A percentile compares a stretch with the other conserved stretches of the same genome.
Evolutionary conservation across 2,113 vertebrate species (phyloP).

Genomic region (Phodopus roborovskii): DNA sequence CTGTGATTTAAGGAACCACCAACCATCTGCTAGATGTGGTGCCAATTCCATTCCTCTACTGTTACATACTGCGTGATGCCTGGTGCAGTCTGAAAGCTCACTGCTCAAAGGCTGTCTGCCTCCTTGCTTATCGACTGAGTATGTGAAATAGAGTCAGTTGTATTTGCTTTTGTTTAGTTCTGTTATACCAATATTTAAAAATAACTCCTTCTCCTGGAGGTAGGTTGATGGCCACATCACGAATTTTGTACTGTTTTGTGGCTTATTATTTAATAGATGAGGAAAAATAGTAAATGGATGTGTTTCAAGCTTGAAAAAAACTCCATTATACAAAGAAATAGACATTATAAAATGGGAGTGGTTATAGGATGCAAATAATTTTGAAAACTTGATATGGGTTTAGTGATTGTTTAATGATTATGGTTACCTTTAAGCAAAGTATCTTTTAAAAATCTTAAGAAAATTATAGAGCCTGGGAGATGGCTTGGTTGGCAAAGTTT

Average conservation of each 20-base stretch:
- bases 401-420: not conserved
- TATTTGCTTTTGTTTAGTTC: not conserved
- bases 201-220: not conserved
- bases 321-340: not conserved
- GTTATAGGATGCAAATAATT: not conserved
- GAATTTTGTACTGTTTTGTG: not conserved
- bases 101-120: not conserved
- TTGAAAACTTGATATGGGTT: not conserved
- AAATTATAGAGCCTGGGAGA: not conserved
- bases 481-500: not conserved
- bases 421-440: constrained; percentile 13
- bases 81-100: not conserved
- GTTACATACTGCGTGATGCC: not conserved
- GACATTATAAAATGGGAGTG: constrained; percentile 8
- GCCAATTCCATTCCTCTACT: not conserved
- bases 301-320: not conserved
- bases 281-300: not conserved
- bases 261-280: not conserved
- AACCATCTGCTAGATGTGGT: constrained; percentile 33
- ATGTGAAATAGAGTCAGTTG: not conserved
- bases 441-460: not conserved
- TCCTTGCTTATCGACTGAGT: not conserved
- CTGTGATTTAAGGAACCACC: constrained; percentile 26
- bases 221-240: not conserved
- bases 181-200: not conserved